phyloP scores from a whole-genome alignment of 2,113 vertebrate genomes.

The Neoarius graeffei region DNA sequence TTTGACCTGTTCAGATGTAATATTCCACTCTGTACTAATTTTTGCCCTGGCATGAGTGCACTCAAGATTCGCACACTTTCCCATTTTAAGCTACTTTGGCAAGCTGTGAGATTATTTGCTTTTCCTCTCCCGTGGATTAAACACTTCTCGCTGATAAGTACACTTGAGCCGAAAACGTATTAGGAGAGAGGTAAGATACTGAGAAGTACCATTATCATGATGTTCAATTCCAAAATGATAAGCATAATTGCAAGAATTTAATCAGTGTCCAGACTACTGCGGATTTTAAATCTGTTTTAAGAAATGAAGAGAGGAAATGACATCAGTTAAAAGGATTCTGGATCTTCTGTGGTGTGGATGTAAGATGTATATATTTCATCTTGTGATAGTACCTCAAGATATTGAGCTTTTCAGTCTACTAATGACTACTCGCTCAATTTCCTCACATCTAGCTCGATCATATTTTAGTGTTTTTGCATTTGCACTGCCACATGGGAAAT shows the following conservation, averaged over 20 bases:
- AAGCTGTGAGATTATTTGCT: constrained; percentile 40
- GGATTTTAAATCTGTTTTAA: constrained; percentile 1
- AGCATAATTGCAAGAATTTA: constrained; percentile 47
- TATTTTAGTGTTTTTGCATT: constrained; percentile 61
- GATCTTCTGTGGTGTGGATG: neutral
- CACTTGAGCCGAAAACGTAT: constrained; percentile 33
- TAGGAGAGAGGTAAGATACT: constrained; percentile 47
- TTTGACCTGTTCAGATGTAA: constrained; percentile 26
- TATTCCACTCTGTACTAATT: constrained; percentile 38
- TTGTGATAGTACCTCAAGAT: constrained; percentile 1
- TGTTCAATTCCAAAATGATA: constrained; percentile 43
- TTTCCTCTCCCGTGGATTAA: constrained; percentile 32
- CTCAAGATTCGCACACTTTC: constrained; percentile 30
- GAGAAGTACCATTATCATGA: constrained; percentile 50
- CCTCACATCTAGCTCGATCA: neutral
- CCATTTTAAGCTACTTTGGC: constrained; percentile 28
- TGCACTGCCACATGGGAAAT: constrained; percentile 69
- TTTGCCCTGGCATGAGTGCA: constrained; percentile 3
- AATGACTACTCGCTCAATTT: neutral
- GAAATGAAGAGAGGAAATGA: constrained; percentile 40
- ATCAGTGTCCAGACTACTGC: constrained; percentile 30
- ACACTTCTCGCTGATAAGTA: constrained; percentile 47
- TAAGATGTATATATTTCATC: neutral
- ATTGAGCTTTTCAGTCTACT: neutral
- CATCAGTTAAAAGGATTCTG: constrained; percentile 10